Evolutionary conservation across 1,140 invertebrate genomes (phyloP).

Genomic region (Drosophila takahashii): DNA sequence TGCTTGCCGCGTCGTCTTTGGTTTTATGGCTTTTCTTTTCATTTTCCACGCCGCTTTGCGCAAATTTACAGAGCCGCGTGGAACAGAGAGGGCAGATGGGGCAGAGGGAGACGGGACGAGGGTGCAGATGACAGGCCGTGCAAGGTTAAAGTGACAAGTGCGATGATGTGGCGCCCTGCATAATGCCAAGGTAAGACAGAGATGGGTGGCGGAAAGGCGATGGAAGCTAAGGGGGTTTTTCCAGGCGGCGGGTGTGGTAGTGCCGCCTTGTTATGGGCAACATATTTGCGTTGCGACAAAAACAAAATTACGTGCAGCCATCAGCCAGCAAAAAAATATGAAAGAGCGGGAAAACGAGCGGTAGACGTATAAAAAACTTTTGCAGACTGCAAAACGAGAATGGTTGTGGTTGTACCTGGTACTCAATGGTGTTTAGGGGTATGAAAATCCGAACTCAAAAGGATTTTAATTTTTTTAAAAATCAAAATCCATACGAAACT

Average conservation of each 20-base stretch:
- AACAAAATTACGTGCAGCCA: slow-evolving; percentile 77
- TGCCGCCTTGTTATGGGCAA: slow-evolving; percentile 55
- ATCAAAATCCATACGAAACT: not conserved
- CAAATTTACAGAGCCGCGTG: slow-evolving; percentile 66
- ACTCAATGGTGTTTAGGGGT: not conserved
- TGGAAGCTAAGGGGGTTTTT: not conserved
- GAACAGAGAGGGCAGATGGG: not conserved
- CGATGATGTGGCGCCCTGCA: slow-evolving; percentile 76
- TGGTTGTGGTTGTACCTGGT: slow-evolving; percentile 25
- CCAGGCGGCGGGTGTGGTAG: not conserved
- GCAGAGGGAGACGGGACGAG: slow-evolving; percentile 3
- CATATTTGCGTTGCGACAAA: slow-evolving; percentile 81
- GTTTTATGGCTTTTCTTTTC: slow-evolving; percentile 83
- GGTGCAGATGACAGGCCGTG: slow-evolving; percentile 70
- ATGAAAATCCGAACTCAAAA: not conserved
- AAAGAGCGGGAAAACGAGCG: not conserved
- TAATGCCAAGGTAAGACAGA: slow-evolving; percentile 63
- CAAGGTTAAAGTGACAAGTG: slow-evolving; percentile 83
- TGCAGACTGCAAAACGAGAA: slow-evolving; percentile 61
- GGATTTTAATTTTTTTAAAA: not conserved
- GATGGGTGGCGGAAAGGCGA: not conserved
- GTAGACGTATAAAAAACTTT: slow-evolving; percentile 71
- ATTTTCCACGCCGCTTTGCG: slow-evolving; percentile 80
- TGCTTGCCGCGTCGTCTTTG: slow-evolving; percentile 78
- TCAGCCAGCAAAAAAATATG: slow-evolving; percentile 6